Conservation (phyloP, 2,797 vertebrate genomes). For the Chaunax sp. region DNA sequence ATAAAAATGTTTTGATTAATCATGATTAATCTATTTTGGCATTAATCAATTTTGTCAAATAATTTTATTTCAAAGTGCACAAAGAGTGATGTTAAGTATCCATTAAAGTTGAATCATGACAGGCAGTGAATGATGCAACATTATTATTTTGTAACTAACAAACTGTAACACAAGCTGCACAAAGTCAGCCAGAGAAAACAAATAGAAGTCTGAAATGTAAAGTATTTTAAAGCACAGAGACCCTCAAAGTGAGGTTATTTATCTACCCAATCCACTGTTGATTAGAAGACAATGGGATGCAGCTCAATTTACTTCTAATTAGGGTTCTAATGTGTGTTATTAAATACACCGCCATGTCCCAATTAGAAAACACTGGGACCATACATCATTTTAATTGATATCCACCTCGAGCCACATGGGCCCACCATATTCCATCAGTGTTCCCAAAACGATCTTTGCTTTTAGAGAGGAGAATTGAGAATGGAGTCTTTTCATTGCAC, state of each 20-base stretch:
- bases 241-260: slow-evolving; percentile 68
- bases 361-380: slow-evolving; percentile 81
- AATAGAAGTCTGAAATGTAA: slow-evolving; percentile 38
- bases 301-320: slow-evolving; percentile 86
- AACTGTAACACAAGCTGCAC: slow-evolving; percentile 13
- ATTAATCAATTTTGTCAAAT: no score
- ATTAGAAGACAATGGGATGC: slow-evolving; percentile 80
- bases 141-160: slow-evolving; percentile 7
- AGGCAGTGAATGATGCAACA: not conserved
- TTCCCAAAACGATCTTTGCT: slow-evolving; percentile 73
- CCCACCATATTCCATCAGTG: slow-evolving; percentile 67
- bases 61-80: no score
- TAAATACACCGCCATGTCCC: slow-evolving; percentile 87
- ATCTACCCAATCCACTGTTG: slow-evolving; percentile 71
- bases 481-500: slow-evolving; percentile 44
- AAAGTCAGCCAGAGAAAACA: slow-evolving; percentile 26
- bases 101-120: slow-evolving; percentile 1
- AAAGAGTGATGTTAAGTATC: no score
- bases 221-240: slow-evolving; percentile 30
- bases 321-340: slow-evolving; percentile 84
- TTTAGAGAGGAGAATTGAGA: slow-evolving; percentile 40
- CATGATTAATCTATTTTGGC: slow-evolving; percentile 15
- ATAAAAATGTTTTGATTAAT: not conserved
- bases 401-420: slow-evolving; percentile 76
- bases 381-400: slow-evolving; percentile 88